Conservation (phyloP, 2,888 invertebrate species). For the Linhomoeus sp. region DNA sequence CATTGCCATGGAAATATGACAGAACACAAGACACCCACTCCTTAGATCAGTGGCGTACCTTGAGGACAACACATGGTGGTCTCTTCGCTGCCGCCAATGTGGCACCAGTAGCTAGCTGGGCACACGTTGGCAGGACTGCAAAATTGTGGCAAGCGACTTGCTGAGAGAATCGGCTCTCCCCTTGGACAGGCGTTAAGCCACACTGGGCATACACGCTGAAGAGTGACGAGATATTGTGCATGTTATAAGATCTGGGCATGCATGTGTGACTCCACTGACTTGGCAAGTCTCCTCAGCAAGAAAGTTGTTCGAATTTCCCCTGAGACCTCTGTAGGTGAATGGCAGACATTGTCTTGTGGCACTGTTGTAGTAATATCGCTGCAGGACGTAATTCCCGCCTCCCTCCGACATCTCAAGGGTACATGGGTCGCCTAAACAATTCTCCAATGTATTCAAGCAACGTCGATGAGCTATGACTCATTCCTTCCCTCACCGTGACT, state of each 20-base stretch:
- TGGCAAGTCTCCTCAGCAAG: conserved; percentile 5
- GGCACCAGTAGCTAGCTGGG: conserved; percentile 8
- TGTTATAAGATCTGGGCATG: neutral
- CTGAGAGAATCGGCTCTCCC: neutral
- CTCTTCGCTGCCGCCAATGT: conserved; percentile 4
- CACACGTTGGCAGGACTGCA: neutral
- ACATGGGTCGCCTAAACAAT: neutral
- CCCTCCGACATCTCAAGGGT: neutral
- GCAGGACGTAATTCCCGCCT: neutral
- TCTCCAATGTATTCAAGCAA: too few species aligned
- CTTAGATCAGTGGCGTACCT: neutral
- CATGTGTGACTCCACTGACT: neutral
- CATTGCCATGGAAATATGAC: neutral
- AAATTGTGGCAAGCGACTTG: neutral
- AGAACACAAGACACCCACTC: too few species aligned
- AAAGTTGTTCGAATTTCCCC: conserved; percentile 11
- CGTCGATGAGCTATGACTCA: too few species aligned
- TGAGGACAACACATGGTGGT: conserved; percentile 8
- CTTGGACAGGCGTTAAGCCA: conserved; percentile 3
- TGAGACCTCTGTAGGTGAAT: conserved; percentile 7
- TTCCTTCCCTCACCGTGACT: too few species aligned
- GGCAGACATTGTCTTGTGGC: conserved; percentile 4
- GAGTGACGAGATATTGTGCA: neutral
- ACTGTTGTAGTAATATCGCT: conserved; percentile 6
- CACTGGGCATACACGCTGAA: neutral